Conservation (phyloP, 2,888 invertebrate genomes). For the Acrobasis repandana region DNA sequence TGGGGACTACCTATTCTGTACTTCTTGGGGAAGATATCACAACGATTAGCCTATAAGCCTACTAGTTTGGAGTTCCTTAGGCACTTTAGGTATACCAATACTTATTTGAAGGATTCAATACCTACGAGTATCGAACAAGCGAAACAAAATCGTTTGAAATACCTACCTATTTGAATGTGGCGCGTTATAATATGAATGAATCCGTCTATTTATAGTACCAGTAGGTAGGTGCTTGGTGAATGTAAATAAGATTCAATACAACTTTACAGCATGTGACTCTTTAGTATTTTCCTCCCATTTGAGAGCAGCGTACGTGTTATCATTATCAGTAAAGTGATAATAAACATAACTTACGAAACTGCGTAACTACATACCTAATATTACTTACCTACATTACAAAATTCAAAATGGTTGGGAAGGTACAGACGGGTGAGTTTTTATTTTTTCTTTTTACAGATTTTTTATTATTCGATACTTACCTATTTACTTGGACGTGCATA, state of each 20-base stretch:
- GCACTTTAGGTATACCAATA: too few species aligned
- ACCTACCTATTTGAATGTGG: too few species aligned
- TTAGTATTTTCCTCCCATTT: neutral
- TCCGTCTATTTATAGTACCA: neutral
- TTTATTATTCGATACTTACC: constrained; percentile 25
- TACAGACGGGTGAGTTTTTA: constrained; percentile 58
- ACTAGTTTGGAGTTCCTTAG: too few species aligned
- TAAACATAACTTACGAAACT: neutral
- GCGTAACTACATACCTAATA: neutral
- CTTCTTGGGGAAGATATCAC: too few species aligned
- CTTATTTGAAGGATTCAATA: too few species aligned
- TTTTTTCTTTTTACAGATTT: neutral
- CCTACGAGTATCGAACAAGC: too few species aligned
- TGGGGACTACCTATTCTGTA: too few species aligned
- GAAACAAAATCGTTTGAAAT: too few species aligned
- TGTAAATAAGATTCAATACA: neutral
- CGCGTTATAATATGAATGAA: too few species aligned
- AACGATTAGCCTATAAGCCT: too few species aligned
- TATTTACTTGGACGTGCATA: neutral
- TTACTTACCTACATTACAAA: neutral
- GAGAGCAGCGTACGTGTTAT: neutral
- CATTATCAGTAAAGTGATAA: neutral
- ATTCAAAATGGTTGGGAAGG: constrained; percentile 24
- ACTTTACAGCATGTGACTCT: neutral
- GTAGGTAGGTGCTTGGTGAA: neutral